Percentiles rank a stretch among this genome's conserved stretches.
These are phyloP conservation scores for Rhyacichthys aspro DNA, from an alignment of 2,797 vertebrate species.

Conservation along the genomic window DNA sequence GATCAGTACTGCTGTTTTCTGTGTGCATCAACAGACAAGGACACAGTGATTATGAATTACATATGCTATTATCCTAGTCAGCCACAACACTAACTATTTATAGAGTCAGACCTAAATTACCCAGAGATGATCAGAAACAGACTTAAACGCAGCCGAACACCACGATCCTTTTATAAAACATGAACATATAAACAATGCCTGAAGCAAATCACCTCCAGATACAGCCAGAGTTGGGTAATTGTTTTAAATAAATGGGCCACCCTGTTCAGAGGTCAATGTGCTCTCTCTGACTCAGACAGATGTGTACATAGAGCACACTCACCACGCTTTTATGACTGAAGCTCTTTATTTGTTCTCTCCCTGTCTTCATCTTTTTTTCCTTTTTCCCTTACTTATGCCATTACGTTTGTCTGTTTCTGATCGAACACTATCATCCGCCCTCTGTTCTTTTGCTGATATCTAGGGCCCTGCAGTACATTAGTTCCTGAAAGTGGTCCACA, in stretches of 20 bases:
- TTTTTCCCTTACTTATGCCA: slow-evolving; percentile 27
- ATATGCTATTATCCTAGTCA: slow-evolving; percentile 26
- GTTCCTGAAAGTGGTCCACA: slow-evolving; percentile 50
- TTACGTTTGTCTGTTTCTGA: slow-evolving; percentile 50
- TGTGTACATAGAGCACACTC: slow-evolving; percentile 35
- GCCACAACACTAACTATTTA: slow-evolving; percentile 32
- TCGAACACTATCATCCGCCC: slow-evolving; percentile 36
- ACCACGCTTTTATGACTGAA: slow-evolving; percentile 41
- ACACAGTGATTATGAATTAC: slow-evolving; percentile 33
- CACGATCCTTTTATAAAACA: slow-evolving; percentile 34
- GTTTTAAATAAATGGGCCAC: slow-evolving; percentile 60
- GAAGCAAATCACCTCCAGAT: slow-evolving; percentile 63
- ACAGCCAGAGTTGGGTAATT: slow-evolving; percentile 51
- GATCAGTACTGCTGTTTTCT: slow-evolving; percentile 97
- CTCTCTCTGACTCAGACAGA: slow-evolving; percentile 58
- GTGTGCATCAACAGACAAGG: slow-evolving; percentile 42
- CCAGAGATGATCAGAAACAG: slow-evolving; percentile 48
- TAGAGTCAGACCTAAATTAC: slow-evolving; percentile 36
- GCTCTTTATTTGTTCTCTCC: slow-evolving; percentile 28
- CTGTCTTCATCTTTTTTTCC: slow-evolving; percentile 26
- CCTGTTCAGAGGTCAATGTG: slow-evolving; percentile 53
- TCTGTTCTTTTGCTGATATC: slow-evolving; percentile 49
- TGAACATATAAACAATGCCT: slow-evolving; percentile 49
- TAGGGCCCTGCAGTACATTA: slow-evolving; percentile 61
- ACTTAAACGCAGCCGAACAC: slow-evolving; percentile 21